Percentiles rank a stretch among this genome's conserved stretches.
phyloP scores from a whole-genome alignment of 53 echinoderm and acorn worm species.

The Zoroaster sp. region DNA sequence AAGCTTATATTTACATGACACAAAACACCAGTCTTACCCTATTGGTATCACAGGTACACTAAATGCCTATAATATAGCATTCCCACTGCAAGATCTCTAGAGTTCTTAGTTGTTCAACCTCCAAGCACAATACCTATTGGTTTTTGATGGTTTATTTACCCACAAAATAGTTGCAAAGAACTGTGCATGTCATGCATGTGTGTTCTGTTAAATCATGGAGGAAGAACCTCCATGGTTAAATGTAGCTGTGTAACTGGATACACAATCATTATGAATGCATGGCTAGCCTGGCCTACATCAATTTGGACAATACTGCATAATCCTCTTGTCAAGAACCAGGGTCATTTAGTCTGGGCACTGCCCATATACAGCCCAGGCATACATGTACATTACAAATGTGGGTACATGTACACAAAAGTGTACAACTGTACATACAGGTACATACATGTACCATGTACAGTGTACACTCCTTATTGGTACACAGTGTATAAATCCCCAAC shows the following conservation, averaged over 20 bases:
- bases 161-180: neutral
- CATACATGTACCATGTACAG: neutral
- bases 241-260: slow-evolving; percentile 1
- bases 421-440: neutral
- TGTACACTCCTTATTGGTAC: too few relatives aligned
- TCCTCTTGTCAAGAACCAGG: neutral
- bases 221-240: too few relatives aligned
- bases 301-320: neutral
- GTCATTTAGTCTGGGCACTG: slow-evolving; percentile 29
- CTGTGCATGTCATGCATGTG: too few relatives aligned
- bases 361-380: neutral
- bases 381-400: neutral
- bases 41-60: too few relatives aligned
- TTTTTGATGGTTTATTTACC: neutral
- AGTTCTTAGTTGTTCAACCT: too few relatives aligned
- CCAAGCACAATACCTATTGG: neutral
- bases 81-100: too few relatives aligned
- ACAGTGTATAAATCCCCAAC: too few relatives aligned
- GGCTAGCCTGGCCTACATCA: slow-evolving; percentile 13
- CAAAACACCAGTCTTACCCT: too few relatives aligned
- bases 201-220: too few relatives aligned
- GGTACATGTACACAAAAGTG: neutral
- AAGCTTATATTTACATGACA: too few relatives aligned
- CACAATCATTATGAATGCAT: neutral
- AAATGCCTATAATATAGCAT: too few relatives aligned